A percentile compares a stretch with the other conserved stretches of the same genome.
phyloP scores from a whole-genome alignment of 2,113 vertebrate genomes.

The Gavialis gangeticus region DNA sequence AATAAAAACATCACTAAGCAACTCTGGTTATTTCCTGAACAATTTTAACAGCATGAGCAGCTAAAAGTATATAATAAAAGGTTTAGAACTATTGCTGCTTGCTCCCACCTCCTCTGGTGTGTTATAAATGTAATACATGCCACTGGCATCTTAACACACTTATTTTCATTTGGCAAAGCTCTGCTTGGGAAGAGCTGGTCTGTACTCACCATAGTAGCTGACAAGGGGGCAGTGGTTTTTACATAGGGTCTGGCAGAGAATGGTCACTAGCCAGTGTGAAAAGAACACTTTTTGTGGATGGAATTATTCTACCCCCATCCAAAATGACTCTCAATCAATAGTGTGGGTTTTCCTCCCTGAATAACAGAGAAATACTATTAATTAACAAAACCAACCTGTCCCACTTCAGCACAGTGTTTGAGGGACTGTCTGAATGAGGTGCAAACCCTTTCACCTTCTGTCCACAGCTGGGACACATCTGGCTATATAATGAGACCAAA shows the following conservation, averaged over 20 bases:
- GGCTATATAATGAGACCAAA: background rate
- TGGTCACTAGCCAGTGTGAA: background rate
- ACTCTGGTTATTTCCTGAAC: background rate
- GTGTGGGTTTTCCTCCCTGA: rapidly evolving
- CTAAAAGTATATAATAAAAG: rapidly evolving
- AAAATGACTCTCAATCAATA: background rate
- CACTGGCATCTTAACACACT: background rate
- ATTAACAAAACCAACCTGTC: rapidly evolving
- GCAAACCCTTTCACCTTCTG: background rate
- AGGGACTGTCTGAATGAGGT: background rate
- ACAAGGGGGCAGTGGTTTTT: slow-evolving; percentile 30
- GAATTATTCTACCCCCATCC: background rate
- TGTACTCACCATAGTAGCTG: rapidly evolving
- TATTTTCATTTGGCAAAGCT: background rate
- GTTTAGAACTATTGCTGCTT: background rate
- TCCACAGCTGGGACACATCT: background rate
- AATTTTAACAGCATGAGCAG: rapidly evolving
- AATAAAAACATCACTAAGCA: background rate
- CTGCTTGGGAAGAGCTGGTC: background rate
- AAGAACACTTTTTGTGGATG: background rate
- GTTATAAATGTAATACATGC: background rate
- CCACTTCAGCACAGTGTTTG: background rate
- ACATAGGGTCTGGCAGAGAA: background rate
- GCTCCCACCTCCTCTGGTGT: slow-evolving; percentile 48
- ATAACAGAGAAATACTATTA: background rate